These are phyloP conservation scores for Musca vetustissima DNA, from an alignment of 1,140 invertebrate species.

Conservation along the genomic window DNA sequence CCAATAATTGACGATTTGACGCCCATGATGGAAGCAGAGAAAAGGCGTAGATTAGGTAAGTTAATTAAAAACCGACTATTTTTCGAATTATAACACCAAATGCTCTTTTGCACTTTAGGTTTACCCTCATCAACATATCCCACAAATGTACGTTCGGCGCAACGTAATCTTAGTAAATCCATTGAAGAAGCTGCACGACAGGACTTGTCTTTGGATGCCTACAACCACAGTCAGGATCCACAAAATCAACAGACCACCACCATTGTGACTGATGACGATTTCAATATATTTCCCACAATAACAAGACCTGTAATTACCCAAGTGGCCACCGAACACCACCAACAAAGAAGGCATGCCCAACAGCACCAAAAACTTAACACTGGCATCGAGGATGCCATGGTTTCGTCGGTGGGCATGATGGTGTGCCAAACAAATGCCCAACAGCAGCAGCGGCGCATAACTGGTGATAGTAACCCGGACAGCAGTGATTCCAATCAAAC, in stretches of 20 bases:
- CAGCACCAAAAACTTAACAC: background rate
- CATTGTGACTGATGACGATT: conserved; percentile 29
- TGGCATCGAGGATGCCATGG: conserved; percentile 5
- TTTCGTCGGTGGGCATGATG: conserved; percentile 1
- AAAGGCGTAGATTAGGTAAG: conserved; percentile 29
- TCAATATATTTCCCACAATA: conserved; percentile 30
- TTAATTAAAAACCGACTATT: too few relatives aligned
- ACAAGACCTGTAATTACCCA: conserved; percentile 31
- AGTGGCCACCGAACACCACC: conserved; percentile 18
- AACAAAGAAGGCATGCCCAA: conserved; percentile 20
- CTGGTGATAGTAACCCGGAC: conserved; percentile 32
- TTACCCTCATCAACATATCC: conserved; percentile 28
- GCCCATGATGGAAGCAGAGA: conserved; percentile 27
- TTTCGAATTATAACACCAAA: too few relatives aligned
- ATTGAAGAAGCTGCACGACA: conserved; percentile 48
- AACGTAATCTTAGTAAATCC: conserved; percentile 53
- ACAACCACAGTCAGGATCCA: conserved; percentile 31
- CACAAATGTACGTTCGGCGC: conserved; percentile 37
- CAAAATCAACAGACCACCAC: conserved; percentile 29
- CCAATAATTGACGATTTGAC: conserved; percentile 47
- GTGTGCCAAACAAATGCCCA: conserved; percentile 31
- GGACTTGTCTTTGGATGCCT: conserved; percentile 25
- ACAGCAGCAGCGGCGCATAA: conserved; percentile 34
- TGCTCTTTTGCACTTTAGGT: conserved; percentile 16
- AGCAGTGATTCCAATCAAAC: conserved; percentile 40